These are phyloP conservation scores for Noctua janthe DNA, from an alignment of 2,888 invertebrate species.

Conservation along the genomic window DNA sequence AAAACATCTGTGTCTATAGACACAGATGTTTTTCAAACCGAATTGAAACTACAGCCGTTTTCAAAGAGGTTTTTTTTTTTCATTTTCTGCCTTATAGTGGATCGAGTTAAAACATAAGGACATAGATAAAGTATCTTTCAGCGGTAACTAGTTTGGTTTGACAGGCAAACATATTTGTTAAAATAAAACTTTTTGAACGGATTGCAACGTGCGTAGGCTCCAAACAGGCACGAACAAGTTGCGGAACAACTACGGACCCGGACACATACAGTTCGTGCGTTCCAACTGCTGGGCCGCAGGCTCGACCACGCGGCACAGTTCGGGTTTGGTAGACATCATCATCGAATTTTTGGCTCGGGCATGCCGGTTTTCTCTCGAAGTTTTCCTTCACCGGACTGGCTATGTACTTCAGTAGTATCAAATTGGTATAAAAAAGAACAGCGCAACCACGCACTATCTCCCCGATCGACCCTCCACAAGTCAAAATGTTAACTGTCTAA, in stretches of 20 bases:
- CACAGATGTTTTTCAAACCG: too few relatives aligned
- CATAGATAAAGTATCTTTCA: too few relatives aligned
- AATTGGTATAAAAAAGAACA: conserved; percentile 1
- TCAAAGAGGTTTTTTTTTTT: too few relatives aligned
- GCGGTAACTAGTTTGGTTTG: too few relatives aligned
- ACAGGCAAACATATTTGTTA: too few relatives aligned
- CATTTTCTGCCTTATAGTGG: too few relatives aligned
- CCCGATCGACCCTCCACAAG: conserved; percentile 69
- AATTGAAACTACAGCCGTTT: too few relatives aligned
- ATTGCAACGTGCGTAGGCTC: background rate
- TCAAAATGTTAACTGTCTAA: conserved; percentile 81
- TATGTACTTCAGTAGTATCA: background rate
- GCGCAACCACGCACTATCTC: conserved; percentile 70
- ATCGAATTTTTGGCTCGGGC: background rate
- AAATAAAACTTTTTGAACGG: background rate
- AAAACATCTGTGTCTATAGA: too few relatives aligned
- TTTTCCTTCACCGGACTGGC: background rate
- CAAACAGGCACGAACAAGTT: background rate
- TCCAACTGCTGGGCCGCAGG: background rate
- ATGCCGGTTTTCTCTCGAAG: background rate
- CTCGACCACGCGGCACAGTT: background rate
- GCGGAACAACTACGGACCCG: background rate
- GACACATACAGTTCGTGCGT: background rate
- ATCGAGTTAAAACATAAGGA: too few relatives aligned
- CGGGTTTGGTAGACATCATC: background rate